A percentile compares a stretch with the other conserved stretches of the same genome.
Conservation (phyloP, 1,140 invertebrate genomes). For the Listronotus bonariensis region DNA sequence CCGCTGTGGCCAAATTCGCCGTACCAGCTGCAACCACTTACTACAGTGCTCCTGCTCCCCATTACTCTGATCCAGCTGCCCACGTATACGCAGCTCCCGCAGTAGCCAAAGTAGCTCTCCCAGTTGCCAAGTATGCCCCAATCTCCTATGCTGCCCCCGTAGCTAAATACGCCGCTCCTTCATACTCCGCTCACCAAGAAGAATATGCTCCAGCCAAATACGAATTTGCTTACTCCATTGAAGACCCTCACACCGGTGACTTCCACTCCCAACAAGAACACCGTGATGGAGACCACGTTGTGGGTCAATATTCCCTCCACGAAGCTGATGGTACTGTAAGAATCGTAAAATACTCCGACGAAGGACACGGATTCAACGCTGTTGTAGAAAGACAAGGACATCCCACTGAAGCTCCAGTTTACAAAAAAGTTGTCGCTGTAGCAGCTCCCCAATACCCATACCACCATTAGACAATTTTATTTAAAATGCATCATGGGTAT, state of each 20-base stretch:
- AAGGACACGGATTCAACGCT: no score
- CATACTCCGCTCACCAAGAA: not conserved
- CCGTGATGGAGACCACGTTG: no score
- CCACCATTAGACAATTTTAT: not conserved
- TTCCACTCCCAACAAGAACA: no score
- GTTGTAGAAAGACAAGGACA: conserved; percentile 5
- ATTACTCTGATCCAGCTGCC: conserved; percentile 5
- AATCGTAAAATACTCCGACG: no score
- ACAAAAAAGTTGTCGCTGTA: conserved; percentile 13
- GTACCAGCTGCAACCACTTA: conserved; percentile 22
- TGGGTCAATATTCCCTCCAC: no score
- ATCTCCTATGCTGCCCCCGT: conserved; percentile 14
- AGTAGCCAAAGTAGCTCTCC: conserved; percentile 37
- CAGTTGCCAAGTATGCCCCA: conserved; percentile 30
- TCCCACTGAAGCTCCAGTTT: conserved; percentile 20
- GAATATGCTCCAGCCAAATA: no score
- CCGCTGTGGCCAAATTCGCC: conserved; percentile 17
- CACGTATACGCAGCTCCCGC: not conserved
- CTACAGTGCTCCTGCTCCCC: conserved; percentile 41
- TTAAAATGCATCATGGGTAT: not conserved
- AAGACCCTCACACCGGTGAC: no score
- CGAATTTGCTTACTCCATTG: no score
- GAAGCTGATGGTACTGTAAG: no score
- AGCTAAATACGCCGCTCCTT: conserved; percentile 16
- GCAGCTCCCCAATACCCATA: conserved; percentile 14